Conservation (phyloP, 2,888 invertebrate genomes). For the Tenodera sinensis region DNA sequence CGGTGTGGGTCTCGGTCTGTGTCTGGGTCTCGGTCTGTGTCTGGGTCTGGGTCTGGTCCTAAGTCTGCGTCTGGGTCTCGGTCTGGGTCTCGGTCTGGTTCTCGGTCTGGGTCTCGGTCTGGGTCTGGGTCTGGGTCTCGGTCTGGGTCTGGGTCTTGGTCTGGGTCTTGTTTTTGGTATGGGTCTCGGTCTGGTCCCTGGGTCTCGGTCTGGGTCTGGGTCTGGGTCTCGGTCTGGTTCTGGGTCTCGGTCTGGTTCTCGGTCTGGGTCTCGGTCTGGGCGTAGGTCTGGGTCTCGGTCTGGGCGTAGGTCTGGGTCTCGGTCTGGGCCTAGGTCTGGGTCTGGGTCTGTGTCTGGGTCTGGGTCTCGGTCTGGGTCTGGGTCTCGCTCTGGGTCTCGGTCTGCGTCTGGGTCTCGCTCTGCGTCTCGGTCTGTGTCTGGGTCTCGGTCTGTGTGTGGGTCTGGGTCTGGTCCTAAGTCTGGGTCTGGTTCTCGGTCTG, state of each 20-base stretch:
- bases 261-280: too few species aligned
- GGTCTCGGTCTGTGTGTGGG: too few species aligned
- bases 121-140: background rate
- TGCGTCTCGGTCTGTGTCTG: conserved; percentile 34
- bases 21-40: background rate
- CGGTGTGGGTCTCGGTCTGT: too few species aligned
- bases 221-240: background rate
- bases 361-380: conserved; percentile 31
- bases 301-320: conserved; percentile 34
- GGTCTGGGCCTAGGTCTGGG: conserved; percentile 29
- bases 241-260: too few species aligned
- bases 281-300: conserved; percentile 26
- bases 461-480: too few species aligned
- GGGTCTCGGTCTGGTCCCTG: background rate
- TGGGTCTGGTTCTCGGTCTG: too few species aligned
- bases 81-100: conserved; percentile 1
- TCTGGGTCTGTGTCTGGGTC: conserved; percentile 24
- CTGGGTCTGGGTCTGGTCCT: conserved; percentile 30
- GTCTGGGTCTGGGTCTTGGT: background rate
- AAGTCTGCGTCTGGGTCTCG: conserved; percentile 31
- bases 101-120: too few species aligned
- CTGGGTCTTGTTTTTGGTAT: background rate
- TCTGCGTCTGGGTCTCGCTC: conserved; percentile 18
- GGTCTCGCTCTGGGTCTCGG: background rate
- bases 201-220: background rate